Conservation (phyloP, 2,888 invertebrate genomes). For the Pseudoips prasinana region DNA sequence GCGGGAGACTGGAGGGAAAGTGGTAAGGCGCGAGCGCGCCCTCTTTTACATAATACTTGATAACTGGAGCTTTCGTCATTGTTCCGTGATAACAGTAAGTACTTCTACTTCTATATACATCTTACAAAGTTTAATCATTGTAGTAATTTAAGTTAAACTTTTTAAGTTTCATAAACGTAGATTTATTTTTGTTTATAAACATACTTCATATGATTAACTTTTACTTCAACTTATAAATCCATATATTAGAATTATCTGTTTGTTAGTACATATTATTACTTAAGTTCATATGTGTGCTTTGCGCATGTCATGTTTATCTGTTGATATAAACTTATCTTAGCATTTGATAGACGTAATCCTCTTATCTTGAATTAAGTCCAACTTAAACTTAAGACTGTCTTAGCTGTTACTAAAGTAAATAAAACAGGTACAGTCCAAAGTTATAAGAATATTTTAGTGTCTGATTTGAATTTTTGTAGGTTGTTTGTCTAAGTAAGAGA, state of each 20-base stretch:
- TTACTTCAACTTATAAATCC: neutral
- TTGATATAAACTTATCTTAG: slow-evolving; percentile 30
- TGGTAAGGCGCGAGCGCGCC: slow-evolving; percentile 48
- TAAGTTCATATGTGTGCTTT: slow-evolving; percentile 26
- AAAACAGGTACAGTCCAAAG: slow-evolving; percentile 15
- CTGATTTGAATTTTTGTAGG: slow-evolving; percentile 26
- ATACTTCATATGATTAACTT: neutral
- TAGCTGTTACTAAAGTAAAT: slow-evolving; percentile 10
- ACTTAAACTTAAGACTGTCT: slow-evolving; percentile 10
- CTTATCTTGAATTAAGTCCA: slow-evolving; percentile 26
- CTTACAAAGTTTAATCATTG: no score
- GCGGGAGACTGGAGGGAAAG: slow-evolving; percentile 62
- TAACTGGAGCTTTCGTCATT: slow-evolving; percentile 68
- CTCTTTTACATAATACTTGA: slow-evolving; percentile 64
- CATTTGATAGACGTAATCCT: slow-evolving; percentile 30
- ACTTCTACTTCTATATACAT: slow-evolving; percentile 34
- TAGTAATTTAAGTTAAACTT: no score
- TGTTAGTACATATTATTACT: slow-evolving; percentile 9
- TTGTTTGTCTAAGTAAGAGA: slow-evolving; percentile 7
- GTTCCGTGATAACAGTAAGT: slow-evolving; percentile 77
- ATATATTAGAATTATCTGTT: slow-evolving; percentile 9
- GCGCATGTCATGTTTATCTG: slow-evolving; percentile 30
- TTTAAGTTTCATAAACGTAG: no score
- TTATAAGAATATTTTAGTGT: slow-evolving; percentile 25
- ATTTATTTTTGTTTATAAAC: slow-evolving; percentile 10